Evolutionary conservation across 2,797 vertebrate genomes (phyloP), one percentile per base, ranked within the genome.

Genomic region (Pseudochaenichthys georgianus): DNA sequence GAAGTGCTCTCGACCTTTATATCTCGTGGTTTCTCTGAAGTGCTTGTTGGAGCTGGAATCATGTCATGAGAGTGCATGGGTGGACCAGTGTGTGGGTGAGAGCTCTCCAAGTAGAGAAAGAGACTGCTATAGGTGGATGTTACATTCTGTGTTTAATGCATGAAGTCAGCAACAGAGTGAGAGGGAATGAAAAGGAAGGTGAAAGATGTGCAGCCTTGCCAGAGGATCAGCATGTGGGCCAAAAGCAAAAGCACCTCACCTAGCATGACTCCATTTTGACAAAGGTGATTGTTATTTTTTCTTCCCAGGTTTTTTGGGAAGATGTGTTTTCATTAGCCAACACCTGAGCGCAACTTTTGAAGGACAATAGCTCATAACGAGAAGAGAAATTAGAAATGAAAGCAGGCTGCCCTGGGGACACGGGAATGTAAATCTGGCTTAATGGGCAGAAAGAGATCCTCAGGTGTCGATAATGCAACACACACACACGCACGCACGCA

Each of bases 91-190:
- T 75, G 87, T 85, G 87, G 89, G 88, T 58, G 87, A 86, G 80
- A 77, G 66, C 75, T 64, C 75, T 70, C 69, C 77, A 87, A 88
- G 88, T 88, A 79, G 67, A 89, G 72, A 88, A 72, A 82, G 65
- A 85, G 70, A 87, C 69, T 74, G 69, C 77, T 65, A 70, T 91
- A 84, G 87, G 90, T 82, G 89, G 87, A 91, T 88, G 91, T 88
- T 91, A 87, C 89, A 88, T 80, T 85, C 55, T 76, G 73, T 73
- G 77, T 86, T 84, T 79, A 86, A 85, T 87, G 72, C 80, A 79
- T 55, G 64, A 82, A 73, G 58, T 70, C 67, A 15, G 66, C 21
- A 54, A 78, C 65, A 78, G 65, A 70, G 71, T 5, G 38, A 48
- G 51, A 53, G 51, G 9, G 8, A 55, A 55, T 43, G 23, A 73